Base-by-base conservation (phyloP, 2,797 vertebrate species). In the Fistularia commersonii region DNA sequence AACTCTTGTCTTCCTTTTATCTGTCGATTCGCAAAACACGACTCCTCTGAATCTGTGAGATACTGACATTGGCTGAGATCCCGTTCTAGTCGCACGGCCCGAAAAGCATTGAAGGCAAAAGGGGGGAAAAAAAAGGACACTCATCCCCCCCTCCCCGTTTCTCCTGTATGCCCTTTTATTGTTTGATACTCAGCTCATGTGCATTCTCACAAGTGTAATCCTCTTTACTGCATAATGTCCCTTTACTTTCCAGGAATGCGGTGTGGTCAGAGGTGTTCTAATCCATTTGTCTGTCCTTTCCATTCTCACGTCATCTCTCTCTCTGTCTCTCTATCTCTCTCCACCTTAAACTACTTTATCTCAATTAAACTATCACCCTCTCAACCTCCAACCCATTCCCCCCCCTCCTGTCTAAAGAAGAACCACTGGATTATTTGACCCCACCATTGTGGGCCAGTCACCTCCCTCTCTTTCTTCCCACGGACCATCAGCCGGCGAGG, bases 361-460 rank as follows among this genome's bases (percentile, higher is more conserved):
- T 70, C 54, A 47, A 69, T 73, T 61, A 74, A 74, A 33, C 61
- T 62, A 65, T 43, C 48, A 35, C 44, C 37, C 32, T 11, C 35
- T 49, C 34, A 37, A 38, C 37, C n/a, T 37, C 38, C 46, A 32
- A 41, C 44, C 45, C 54, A 61, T 7, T 5, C 51, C 34, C 52
- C 61, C 54, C 61, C 47, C 54, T 60, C 47, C 34, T 61, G 57
- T 86, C 84, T 72, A 45, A 76, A 90, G 86, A 93, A 91, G 93
- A 92, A 38, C 83, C 90, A 33, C 83, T 68, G 78, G 85, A 81
- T 46, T 86, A 87, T 85, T 76, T 90, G 84, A 84, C 84, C 76
- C 86, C 84, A 69, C 82, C 84, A 79, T 79, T 86, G 81, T 93
- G 90, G 90, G 89, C 82, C 84, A 87, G 86, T 82, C 89, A 88